Conservation (phyloP, 2,888 invertebrate genomes). For the Leptarthrus brevirostris region DNA sequence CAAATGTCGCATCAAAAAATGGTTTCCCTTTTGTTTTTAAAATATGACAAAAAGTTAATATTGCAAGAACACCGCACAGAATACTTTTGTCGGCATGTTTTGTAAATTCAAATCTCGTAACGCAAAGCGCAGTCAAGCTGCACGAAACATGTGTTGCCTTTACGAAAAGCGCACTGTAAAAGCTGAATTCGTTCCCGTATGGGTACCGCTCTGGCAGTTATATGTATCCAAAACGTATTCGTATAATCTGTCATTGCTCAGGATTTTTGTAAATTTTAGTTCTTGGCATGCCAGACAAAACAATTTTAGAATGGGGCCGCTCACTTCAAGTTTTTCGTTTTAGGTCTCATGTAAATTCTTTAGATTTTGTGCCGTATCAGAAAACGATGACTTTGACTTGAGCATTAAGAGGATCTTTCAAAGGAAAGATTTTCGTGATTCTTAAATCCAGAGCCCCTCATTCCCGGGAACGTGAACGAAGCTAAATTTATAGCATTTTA, state of each 20-base stretch:
- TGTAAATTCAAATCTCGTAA: conserved; percentile 35
- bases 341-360: conserved; percentile 9
- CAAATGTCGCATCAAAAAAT: background rate
- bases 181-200: background rate
- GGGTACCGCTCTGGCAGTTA: background rate
- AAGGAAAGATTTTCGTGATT: background rate
- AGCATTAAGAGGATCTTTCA: background rate
- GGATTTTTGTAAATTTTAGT: background rate
- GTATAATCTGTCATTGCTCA: too few species aligned
- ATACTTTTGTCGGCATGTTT: conserved; percentile 36
- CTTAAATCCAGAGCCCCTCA: background rate
- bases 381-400: background rate
- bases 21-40: conserved; percentile 27
- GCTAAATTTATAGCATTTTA: conserved; percentile 12
- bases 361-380: background rate
- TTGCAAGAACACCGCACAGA: background rate
- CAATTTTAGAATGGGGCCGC: conserved; percentile 21
- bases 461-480: background rate
- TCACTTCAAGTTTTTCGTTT: background rate
- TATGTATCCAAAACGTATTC: background rate
- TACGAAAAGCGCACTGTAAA: conserved; percentile 10
- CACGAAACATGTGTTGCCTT: background rate
- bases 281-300: conserved; percentile 4
- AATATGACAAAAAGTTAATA: conserved; percentile 22
- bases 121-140: background rate